Evolutionary conservation across 2,888 invertebrate species (phyloP).

Genomic region (Isotomurus palustris): DNA sequence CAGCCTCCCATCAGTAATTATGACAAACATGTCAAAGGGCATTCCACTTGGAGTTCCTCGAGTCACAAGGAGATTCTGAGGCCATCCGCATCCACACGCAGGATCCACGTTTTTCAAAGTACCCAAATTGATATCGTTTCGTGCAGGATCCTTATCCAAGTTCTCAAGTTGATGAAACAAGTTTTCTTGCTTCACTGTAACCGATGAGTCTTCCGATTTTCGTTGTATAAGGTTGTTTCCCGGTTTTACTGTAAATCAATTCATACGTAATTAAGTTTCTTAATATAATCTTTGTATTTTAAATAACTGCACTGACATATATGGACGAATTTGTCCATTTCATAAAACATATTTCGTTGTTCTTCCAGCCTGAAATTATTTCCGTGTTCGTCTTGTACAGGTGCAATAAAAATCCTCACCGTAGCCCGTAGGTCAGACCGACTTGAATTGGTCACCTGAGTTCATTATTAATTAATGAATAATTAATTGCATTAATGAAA

Average conservation of each 20-base stretch:
- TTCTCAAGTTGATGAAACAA: slow-evolving; percentile 65
- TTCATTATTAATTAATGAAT: neutral
- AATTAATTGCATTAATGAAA: slow-evolving; percentile 3
- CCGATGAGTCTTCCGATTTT: slow-evolving; percentile 65
- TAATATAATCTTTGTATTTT: neutral
- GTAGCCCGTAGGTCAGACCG: slow-evolving; percentile 58
- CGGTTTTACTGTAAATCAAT: slow-evolving; percentile 55
- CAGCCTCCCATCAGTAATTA: slow-evolving; percentile 46
- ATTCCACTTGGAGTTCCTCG: slow-evolving; percentile 47
- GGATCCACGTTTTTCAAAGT: slow-evolving; percentile 14
- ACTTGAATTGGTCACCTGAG: slow-evolving; percentile 46
- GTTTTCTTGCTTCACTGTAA: slow-evolving; percentile 76
- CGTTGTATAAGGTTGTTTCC: slow-evolving; percentile 61
- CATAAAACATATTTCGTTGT: slow-evolving; percentile 64
- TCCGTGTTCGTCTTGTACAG: slow-evolving; percentile 63
- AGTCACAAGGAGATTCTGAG: slow-evolving; percentile 48
- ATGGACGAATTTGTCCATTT: slow-evolving; percentile 65
- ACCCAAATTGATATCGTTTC: no score
- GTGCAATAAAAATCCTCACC: slow-evolving; percentile 66
- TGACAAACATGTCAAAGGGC: slow-evolving; percentile 47
- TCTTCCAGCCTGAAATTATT: slow-evolving; percentile 60
- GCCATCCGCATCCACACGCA: slow-evolving; percentile 35
- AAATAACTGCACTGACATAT: slow-evolving; percentile 16
- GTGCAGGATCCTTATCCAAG: slow-evolving; percentile 3
- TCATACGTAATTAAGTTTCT: neutral